Conservation (phyloP, 2,888 invertebrate species). For the Orchesellides sinensis region DNA sequence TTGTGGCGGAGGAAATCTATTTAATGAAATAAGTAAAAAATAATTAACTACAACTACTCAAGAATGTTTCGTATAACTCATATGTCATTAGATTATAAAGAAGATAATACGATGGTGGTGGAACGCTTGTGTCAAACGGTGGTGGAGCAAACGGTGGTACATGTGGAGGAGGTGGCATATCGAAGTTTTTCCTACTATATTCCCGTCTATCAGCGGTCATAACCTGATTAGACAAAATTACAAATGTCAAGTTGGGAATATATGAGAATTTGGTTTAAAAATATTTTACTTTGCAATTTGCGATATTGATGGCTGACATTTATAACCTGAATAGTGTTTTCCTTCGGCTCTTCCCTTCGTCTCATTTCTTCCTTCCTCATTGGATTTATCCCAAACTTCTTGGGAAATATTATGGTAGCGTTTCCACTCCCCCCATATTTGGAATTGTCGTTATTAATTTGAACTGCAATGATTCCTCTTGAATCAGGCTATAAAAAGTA, state of each 20-base stretch:
- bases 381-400: conserved; percentile 68
- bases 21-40: neutral
- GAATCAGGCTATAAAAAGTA: conserved; percentile 46
- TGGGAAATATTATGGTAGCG: conserved; percentile 67
- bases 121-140: conserved; percentile 81
- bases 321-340: conserved; percentile 90
- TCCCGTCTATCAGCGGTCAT: conserved; percentile 95
- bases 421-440: conserved; percentile 79
- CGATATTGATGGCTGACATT: too few species aligned
- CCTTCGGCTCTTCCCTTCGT: conserved; percentile 79
- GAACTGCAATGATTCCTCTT: conserved; percentile 75
- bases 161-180: conserved; percentile 62
- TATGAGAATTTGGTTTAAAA: too few species aligned
- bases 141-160: conserved; percentile 78
- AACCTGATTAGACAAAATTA: too few species aligned
- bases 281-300: too few species aligned
- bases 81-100: neutral
- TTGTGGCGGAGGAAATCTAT: conserved; percentile 68
- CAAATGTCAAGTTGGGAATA: too few species aligned
- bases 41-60: neutral
- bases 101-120: conserved; percentile 68
- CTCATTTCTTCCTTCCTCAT: conserved; percentile 63
- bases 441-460: conserved; percentile 83
- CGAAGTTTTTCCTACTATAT: conserved; percentile 82
- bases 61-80: neutral